Evolutionary conservation across 2,888 invertebrate genomes (phyloP), one percentile per base, ranked within the genome.

Genomic region (Chrysolina haemoptera): DNA sequence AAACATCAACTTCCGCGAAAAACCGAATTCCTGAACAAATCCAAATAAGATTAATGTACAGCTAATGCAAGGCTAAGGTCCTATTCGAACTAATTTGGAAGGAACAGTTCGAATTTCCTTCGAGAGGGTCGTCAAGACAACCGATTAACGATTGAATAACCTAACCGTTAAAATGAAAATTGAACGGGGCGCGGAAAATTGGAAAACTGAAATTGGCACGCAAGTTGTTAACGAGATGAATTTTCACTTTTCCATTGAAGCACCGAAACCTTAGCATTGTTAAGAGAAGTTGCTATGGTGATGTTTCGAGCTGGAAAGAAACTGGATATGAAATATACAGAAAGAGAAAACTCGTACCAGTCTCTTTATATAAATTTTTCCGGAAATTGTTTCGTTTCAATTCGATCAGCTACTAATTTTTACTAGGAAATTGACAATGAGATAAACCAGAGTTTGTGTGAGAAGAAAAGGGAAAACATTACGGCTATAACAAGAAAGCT

Each of bases 171-270:
- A 35, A 46, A 48, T 16, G 66, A 27, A 50, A 66, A 66, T 50
- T 35, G 66, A 48, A 48, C 27, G 10, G 66, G 11, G 55, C 12
- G 55, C 55, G 11, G 55, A 16, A 66, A 66, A 66, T 66, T 66
- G 66, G 66, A 66, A 66, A 66, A 66, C 66, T 50, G 27, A 50
- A 66, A 50, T 66, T 66, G 66, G 66, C 50, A 66, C 50, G 22
- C 50, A 48, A 55, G 18, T 22, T 22, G 66, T 66, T 66, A 66
- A 50, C 16, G 16, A 35, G 66, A 22, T 50, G 50, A 11, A 35
- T 50, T 48, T 20, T 50, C 27, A 14, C 66, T 27, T 66, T n/a
- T 48, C 22, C 1, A 50, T 12, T 27, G 11, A 20, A 14, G 6
- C 18, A 18, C 12, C 22, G 66, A 50, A 66, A 66, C 46, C 65